A percentile compares a stretch with the other conserved stretches of the same genome.
Conservation (phyloP, 2,797 vertebrate species). For the Remorina albescens region DNA sequence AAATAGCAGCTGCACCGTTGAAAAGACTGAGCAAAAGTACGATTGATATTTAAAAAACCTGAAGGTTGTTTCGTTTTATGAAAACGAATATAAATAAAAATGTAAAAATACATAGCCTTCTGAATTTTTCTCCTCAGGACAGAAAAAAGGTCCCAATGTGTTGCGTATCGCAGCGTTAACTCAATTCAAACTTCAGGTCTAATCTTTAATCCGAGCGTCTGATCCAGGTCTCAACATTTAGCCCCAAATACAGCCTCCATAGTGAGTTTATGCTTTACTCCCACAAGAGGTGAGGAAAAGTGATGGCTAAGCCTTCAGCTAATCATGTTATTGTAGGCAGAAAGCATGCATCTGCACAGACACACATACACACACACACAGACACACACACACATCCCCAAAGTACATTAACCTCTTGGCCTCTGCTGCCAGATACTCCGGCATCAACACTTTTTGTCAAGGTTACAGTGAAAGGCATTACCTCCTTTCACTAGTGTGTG, state of each 20-base stretch:
- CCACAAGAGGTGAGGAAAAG: conserved; percentile 57
- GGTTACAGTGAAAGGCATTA: conserved; percentile 65
- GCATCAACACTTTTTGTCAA: conserved; percentile 76
- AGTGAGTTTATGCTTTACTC: conserved; percentile 18
- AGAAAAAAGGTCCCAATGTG: neutral
- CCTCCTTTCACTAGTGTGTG: neutral
- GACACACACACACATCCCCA: conserved; percentile 33
- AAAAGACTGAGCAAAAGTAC: conserved; percentile 43
- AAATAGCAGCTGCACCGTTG: conserved; percentile 45
- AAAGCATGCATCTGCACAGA: conserved; percentile 39
- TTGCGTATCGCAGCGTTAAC: conserved; percentile 32
- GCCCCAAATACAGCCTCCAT: conserved; percentile 17
- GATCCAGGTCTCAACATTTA: conserved; percentile 65
- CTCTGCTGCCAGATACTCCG: conserved; percentile 58
- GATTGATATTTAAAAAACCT: conserved; percentile 14
- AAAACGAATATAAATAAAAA: conserved; percentile 10
- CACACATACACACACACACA: no score
- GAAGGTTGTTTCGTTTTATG: conserved; percentile 8
- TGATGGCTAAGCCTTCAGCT: conserved; percentile 73
- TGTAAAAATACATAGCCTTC: neutral
- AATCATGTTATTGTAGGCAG: conserved; percentile 71
- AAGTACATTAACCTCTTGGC: conserved; percentile 74
- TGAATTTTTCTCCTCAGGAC: conserved; percentile 33
- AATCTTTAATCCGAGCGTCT: conserved; percentile 69
- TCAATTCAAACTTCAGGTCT: conserved; percentile 49